Evolutionary conservation across 2,797 vertebrate genomes (phyloP), one percentile per base, ranked within the genome.

Genomic region (Simalia tracyae): DNA sequence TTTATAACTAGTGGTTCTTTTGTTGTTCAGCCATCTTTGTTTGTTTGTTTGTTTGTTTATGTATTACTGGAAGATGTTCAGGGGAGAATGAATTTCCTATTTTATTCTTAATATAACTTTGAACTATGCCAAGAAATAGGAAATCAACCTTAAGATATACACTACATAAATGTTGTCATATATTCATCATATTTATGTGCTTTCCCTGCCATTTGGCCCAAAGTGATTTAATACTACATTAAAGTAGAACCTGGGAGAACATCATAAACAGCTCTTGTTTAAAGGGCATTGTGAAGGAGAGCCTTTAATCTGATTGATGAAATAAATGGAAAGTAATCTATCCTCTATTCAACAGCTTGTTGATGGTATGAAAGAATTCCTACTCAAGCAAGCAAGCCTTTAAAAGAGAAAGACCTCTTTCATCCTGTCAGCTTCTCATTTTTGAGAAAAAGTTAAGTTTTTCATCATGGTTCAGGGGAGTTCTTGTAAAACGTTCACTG

Each of bases 391-490:
- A 97, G 97, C 97, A 97, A 95, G 97, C 97, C 97, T 98, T 98
- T 98, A 97, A 87, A 98, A 98, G 98, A 98, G 97, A 98, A 98
- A 98, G 98, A 97, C 97, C 97, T 97, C 98, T 98, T 98, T 98
- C 98, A 98, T 98, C 97, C 97, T 98, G 98, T 98, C 98, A 98
- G 97, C 95, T 97, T 98, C 97, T 98, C 97, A 97, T 98, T 98
- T 98, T 98, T 98, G 89, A 97, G 97, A 97, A 98, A 98, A 98
- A 98, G 98, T 98, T 98, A 98, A 98, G 97, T 98, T 99, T 98
- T 98, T 98, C 98, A 98, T 98, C 97, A 98, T 97, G 98, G 98
- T 98, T 98, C 98, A 98, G 98, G 98, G 98, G 98, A 98, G 98
- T 98, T 98, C 98, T 97, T 98, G 97, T 98, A 99, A 99, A 98